These are phyloP conservation scores for Sebastiscus tertius DNA, from an alignment of 2,797 vertebrate genomes.

Conservation along the genomic window DNA sequence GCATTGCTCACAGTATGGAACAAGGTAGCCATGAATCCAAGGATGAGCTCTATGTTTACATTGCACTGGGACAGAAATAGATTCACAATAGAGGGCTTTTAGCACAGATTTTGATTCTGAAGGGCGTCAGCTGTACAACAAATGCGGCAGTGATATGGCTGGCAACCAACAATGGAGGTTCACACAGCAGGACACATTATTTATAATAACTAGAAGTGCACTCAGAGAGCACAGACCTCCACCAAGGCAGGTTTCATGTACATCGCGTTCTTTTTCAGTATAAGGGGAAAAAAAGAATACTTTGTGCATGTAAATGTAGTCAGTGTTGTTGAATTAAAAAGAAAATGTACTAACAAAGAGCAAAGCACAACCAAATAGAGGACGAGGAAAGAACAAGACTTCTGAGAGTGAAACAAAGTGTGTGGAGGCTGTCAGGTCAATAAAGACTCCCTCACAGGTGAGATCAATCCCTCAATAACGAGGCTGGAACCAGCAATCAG, in stretches of 20 bases:
- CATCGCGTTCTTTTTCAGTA: accelerated
- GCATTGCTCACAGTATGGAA: neutral
- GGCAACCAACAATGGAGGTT: too few relatives aligned
- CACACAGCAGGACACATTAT: too few relatives aligned
- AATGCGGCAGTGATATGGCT: neutral
- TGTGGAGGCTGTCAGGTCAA: neutral
- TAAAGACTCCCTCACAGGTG: neutral
- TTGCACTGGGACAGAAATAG: neutral
- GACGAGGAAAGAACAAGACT: neutral
- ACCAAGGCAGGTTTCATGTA: too few relatives aligned
- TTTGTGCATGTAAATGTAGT: neutral
- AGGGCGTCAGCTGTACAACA: neutral
- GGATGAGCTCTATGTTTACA: neutral
- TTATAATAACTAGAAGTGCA: too few relatives aligned
- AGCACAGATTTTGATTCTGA: neutral
- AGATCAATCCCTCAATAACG: neutral
- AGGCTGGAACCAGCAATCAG: neutral
- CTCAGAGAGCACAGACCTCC: too few relatives aligned
- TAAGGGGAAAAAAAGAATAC: too few relatives aligned
- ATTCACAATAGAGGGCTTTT: neutral
- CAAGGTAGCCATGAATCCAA: neutral
- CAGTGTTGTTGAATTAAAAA: neutral
- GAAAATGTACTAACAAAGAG: neutral
- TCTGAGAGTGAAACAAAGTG: neutral
- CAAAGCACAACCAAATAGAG: neutral